Evolutionary conservation across 2,113 vertebrate species (phyloP), one percentile per base, ranked within the genome.

Genomic region (Aspiorhynchus laticeps): DNA sequence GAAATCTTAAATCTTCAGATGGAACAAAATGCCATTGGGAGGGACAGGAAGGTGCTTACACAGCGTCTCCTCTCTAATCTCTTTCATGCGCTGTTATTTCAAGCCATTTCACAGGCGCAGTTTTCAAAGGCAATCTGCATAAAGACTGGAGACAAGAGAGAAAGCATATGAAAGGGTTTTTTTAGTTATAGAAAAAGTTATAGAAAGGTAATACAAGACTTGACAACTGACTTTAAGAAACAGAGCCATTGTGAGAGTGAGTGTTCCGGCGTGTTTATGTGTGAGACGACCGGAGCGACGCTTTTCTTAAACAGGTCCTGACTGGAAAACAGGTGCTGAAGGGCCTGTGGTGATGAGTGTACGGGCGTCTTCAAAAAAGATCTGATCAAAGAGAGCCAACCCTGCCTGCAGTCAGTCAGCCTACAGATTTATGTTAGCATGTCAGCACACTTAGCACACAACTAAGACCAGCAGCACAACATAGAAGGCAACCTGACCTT

Each of bases 291-390:
- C n/a, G 51, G 59, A 86, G 85, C 28, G 7, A 38, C 86, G 88
- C 90, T 92, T 82, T 80, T 81, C 93, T 92, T 93, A 92, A 94
- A 92, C 94, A 94, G 95, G 95, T 93, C 96, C 91, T 93, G 92
- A 96, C 96, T 94, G 88, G 95, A 94, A 95, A 96, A 96, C 96
- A 96, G 97, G 97, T 96, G 96, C 94, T 94, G 94, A 91, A 88
- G 93, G 94, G 92, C 93, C 93, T 92, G 91, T 92, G 90, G 93
- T 88, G 93, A 93, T 93, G 93, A 92, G 93, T 93, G 93, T 93
- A 93, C 94, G 90, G 91, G 90, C 92, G 92, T 95, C 95, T 91
- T 95, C 82, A 94, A 95, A 94, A 86, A 78, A 92, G 91, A 91
- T 80, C 88, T 93, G 96, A 97, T 97, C 96, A 97, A 97, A 97